A percentile compares a stretch with the other conserved stretches of the same genome.
Conservation (phyloP, 2,113 vertebrate species). For the Perognathus longimembris region DNA sequence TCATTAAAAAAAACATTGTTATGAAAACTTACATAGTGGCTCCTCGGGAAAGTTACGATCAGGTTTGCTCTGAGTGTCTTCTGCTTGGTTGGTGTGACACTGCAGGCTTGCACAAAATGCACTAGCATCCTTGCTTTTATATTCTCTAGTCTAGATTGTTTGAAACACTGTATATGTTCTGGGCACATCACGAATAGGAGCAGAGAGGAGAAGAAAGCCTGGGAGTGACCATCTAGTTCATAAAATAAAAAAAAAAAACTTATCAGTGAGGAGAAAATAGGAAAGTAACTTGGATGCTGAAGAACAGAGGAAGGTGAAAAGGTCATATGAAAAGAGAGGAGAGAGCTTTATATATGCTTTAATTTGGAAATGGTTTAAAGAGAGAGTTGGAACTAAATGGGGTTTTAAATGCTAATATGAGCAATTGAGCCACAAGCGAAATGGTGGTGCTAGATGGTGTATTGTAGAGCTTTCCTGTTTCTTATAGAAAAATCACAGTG, state of each 20-base stretch:
- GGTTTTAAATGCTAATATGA: neutral
- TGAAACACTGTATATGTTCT: constrained; percentile 40
- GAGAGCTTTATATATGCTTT: neutral
- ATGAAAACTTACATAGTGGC: constrained; percentile 41
- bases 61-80: neutral
- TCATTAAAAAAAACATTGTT: no score
- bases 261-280: constrained; percentile 36
- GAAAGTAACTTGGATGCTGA: constrained; percentile 16
- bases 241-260: constrained; percentile 14
- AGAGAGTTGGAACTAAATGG: neutral
- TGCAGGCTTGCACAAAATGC: neutral
- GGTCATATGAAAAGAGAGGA: neutral
- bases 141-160: neutral
- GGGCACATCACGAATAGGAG: neutral
- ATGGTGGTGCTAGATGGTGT: neutral
- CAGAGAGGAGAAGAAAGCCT: neutral
- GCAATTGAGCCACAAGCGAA: neutral
- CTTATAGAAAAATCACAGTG: neutral
- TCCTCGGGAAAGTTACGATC: neutral
- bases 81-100: neutral
- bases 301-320: neutral
- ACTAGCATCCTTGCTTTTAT: neutral
- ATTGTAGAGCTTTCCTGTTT: neutral
- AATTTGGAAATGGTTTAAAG: neutral
- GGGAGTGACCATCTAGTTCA: neutral